phyloP scores from a whole-genome alignment of 2,113 vertebrate genomes.

The Callionymus lyra region DNA sequence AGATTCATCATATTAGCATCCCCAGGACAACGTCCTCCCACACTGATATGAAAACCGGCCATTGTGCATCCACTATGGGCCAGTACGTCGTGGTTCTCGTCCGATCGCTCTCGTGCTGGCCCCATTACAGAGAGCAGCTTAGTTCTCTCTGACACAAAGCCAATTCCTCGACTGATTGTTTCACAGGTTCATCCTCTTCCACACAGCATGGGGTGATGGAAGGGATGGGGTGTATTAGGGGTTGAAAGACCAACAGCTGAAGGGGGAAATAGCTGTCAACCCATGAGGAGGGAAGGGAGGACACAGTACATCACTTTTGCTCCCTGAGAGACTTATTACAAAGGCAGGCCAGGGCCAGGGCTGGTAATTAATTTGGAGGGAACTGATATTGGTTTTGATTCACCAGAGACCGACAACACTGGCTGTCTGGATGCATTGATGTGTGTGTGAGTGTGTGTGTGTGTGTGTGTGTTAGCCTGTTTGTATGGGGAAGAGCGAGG shows the following conservation, averaged over 20 bases:
- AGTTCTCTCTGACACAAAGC: conserved; percentile 52
- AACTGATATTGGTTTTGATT: conserved; percentile 69
- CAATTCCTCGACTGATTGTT: conserved; percentile 50
- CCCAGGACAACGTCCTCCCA: conserved; percentile 9
- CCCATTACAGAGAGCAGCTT: conserved; percentile 38
- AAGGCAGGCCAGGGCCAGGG: conserved; percentile 57
- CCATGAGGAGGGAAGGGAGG: conserved; percentile 17
- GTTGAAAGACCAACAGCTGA: conserved; percentile 23
- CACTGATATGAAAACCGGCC: conserved; percentile 32
- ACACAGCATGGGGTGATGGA: not conserved
- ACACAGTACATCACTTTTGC: conserved; percentile 48
- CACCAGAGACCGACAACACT: conserved; percentile 47
- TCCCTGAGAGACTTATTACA: conserved; percentile 71
- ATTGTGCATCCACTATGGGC: conserved; percentile 21
- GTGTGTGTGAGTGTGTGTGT: not conserved
- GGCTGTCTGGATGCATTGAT: conserved; percentile 21
- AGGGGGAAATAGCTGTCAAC: conserved; percentile 37
- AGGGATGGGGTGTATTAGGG: conserved; percentile 9
- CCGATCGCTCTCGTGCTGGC: conserved; percentile 11
- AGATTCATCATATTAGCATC: conserved; percentile 22
- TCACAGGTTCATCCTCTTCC: conserved; percentile 40
- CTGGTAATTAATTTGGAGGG: conserved; percentile 67
- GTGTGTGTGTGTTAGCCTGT: not conserved
- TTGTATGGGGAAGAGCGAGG: not conserved
- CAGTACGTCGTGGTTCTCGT: conserved; percentile 4